A percentile compares a stretch with the other conserved stretches of the same genome.
Conservation (phyloP, 2,888 invertebrate genomes). For the Drosophila mimetica region DNA sequence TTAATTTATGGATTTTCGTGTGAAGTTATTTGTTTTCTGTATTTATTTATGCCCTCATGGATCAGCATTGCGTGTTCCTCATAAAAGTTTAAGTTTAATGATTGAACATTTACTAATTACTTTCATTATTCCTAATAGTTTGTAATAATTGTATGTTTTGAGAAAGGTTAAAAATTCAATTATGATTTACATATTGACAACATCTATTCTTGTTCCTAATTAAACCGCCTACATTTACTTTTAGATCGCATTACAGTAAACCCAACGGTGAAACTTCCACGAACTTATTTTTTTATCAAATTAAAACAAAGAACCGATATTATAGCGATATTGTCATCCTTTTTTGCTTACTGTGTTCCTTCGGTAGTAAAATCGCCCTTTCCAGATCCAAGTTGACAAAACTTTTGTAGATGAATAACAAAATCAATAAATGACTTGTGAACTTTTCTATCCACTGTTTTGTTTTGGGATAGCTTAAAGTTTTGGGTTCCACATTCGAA, state of each 20-base stretch:
- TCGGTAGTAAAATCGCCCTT: conserved; percentile 5
- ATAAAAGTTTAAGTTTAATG: conserved; percentile 61
- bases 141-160: too few species aligned
- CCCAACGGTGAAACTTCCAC: not conserved
- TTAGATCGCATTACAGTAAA: not conserved
- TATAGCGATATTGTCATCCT: conserved; percentile 53
- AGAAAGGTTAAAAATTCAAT: too few species aligned
- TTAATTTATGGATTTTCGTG: conserved; percentile 80
- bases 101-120: conserved; percentile 64
- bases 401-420: conserved; percentile 49
- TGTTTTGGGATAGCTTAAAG: conserved; percentile 21
- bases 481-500: not conserved
- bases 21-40: conserved; percentile 57
- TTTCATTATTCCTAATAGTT: conserved; percentile 62
- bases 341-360: conserved; percentile 4
- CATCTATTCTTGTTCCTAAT: too few species aligned
- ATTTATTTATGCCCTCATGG: conserved; percentile 60
- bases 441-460: conserved; percentile 45
- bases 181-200: not conserved
- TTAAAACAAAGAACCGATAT: conserved; percentile 64
- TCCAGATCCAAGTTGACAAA: conserved; percentile 42
- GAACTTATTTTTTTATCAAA: conserved; percentile 71
- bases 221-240: not conserved
- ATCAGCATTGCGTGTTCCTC: conserved; percentile 57
- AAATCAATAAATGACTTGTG: conserved; percentile 76